Evolutionary conservation across 2,888 invertebrate genomes (phyloP).

Genomic region (Leucophenga montana): DNA sequence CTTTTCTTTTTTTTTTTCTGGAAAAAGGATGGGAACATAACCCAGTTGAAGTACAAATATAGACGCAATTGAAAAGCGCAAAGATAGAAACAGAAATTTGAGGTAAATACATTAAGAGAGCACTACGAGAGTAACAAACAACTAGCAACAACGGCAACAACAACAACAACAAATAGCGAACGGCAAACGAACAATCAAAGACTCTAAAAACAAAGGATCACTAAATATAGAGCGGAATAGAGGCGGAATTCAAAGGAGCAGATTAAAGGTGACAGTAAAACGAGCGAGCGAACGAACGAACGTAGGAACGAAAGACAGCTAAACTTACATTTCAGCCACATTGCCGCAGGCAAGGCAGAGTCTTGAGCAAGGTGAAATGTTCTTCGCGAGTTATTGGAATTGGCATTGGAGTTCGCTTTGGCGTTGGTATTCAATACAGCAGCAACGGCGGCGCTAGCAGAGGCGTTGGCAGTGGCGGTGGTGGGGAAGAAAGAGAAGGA

Average conservation of each 20-base stretch:
- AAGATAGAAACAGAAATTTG: slow-evolving; percentile 2
- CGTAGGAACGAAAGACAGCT: slow-evolving; percentile 49
- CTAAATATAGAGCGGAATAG: too few relatives aligned
- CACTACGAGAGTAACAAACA: slow-evolving; percentile 31
- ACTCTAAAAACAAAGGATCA: neutral
- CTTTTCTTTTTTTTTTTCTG: neutral
- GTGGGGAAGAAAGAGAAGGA: slow-evolving; percentile 28
- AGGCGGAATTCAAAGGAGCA: too few relatives aligned
- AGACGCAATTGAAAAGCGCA: neutral
- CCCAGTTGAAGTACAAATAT: slow-evolving; percentile 1
- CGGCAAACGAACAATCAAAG: neutral
- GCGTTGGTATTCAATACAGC: slow-evolving; percentile 9
- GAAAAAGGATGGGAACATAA: too few relatives aligned
- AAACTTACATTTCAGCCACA: slow-evolving; percentile 71
- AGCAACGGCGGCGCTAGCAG: too few relatives aligned
- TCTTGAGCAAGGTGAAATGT: slow-evolving; percentile 51
- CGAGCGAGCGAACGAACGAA: slow-evolving; percentile 36
- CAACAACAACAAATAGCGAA: slow-evolving; percentile 36
- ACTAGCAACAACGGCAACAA: slow-evolving; percentile 22
- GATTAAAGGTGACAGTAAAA: neutral
- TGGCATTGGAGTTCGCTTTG: slow-evolving; percentile 45
- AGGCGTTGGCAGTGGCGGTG: slow-evolving; percentile 41
- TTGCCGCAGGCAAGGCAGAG: slow-evolving; percentile 62
- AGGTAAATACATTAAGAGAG: slow-evolving; percentile 16
- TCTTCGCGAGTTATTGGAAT: slow-evolving; percentile 53